Evolutionary conservation across 1,140 invertebrate genomes (phyloP).

Genomic region (Yoshiicerus persimilis): DNA sequence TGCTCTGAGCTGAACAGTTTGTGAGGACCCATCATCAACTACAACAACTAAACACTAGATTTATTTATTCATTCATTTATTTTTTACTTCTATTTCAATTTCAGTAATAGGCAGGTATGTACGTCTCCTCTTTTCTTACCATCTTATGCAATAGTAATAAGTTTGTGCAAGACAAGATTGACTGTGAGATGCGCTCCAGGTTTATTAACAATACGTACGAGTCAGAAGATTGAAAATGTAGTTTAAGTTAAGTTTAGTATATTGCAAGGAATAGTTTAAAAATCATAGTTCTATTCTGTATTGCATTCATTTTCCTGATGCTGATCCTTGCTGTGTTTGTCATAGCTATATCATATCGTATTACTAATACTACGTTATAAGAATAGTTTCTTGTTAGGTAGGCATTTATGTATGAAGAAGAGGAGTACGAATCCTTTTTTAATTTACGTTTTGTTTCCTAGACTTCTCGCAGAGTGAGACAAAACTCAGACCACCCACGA

Average conservation of each 20-base stretch:
- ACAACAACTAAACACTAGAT: slow-evolving; percentile 8
- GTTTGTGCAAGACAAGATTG: background rate
- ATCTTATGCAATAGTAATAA: background rate
- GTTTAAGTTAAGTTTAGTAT: background rate
- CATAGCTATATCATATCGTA: background rate
- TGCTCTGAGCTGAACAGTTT: background rate
- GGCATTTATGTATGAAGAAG: background rate
- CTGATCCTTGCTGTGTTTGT: too few relatives aligned
- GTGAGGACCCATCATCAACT: background rate
- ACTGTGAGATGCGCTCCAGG: slow-evolving; percentile 6
- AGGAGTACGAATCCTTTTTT: slow-evolving; percentile 13
- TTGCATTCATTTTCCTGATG: background rate
- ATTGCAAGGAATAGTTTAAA: background rate
- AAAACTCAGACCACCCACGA: slow-evolving; percentile 12
- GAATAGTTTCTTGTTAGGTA: background rate
- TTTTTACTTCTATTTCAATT: background rate
- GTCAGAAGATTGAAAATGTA: background rate
- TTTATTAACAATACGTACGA: background rate
- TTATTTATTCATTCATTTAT: slow-evolving; percentile 15
- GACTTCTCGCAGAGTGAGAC: slow-evolving; percentile 24
- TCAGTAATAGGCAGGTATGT: slow-evolving; percentile 15
- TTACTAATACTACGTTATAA: background rate
- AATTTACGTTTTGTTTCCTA: slow-evolving; percentile 28
- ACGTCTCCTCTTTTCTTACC: background rate
- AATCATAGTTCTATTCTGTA: too few relatives aligned